Evolutionary conservation across 2,888 invertebrate genomes (phyloP).

Genomic region (Aphidoletes aphidimyza): DNA sequence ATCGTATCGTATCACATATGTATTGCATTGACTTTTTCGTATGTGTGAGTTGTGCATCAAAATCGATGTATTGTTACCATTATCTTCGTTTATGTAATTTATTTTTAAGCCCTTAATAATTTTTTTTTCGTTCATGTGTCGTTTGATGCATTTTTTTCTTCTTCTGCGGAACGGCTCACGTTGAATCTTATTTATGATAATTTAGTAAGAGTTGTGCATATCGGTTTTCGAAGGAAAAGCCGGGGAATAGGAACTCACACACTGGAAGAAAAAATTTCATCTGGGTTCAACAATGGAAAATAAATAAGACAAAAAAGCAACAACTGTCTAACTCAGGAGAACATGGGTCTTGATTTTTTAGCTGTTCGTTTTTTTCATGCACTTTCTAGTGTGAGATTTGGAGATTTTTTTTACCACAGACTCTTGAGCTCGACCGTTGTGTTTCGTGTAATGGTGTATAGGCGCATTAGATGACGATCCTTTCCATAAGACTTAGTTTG

Average conservation of each 20-base stretch:
- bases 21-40: not conserved
- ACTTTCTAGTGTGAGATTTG: slow-evolving; percentile 51
- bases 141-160: too few relatives aligned
- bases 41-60: not conserved
- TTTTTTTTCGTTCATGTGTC: too few relatives aligned
- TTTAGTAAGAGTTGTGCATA: slow-evolving; percentile 30
- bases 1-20: slow-evolving; percentile 40
- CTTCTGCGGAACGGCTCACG: too few relatives aligned
- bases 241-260: not conserved
- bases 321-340: not conserved
- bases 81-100: slow-evolving; percentile 22
- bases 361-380: not conserved
- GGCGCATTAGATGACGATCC: too few relatives aligned
- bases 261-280: not conserved
- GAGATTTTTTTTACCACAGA: slow-evolving; percentile 51
- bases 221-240: slow-evolving; percentile 1
- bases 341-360: slow-evolving; percentile 47
- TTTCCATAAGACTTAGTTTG: too few relatives aligned
- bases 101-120: slow-evolving; percentile 52
- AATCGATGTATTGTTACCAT: slow-evolving; percentile 18
- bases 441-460: not conserved
- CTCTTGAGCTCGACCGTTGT: not conserved
- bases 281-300: slow-evolving; percentile 23
- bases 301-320: slow-evolving; percentile 31
- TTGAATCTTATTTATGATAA: slow-evolving; percentile 47